Evolutionary conservation across 2,113 vertebrate species (phyloP), one percentile per base, ranked within the genome.

Genomic region (Rhagologus leucostigma): DNA sequence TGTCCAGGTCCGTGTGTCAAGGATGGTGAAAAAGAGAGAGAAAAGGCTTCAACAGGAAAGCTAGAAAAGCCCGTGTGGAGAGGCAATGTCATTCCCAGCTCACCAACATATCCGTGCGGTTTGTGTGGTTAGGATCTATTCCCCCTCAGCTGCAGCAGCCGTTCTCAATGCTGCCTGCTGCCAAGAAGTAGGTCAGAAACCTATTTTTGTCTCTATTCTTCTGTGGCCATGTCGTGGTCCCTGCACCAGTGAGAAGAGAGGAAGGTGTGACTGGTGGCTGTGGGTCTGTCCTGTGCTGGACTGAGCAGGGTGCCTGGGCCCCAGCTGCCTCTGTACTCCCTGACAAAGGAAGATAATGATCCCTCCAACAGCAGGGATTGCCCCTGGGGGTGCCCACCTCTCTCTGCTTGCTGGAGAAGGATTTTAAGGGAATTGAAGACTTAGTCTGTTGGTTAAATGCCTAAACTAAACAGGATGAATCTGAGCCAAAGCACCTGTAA

Each of bases 151-250:
- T 75, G 76, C 14, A 2, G 21, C 79, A 82, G 70, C 65, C 3
- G 0, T 62, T 79, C 42, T n/a, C 27, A 1, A 8, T 29, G 64
- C 69, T 77, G 62, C n/a, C 37, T 56, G 11, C 80, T 74, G 81
- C 47, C 74, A 74, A 81, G 74, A 97, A 93, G 56, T 93, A 89
- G 93, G 73, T 91, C 87, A 89, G 74, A 84, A 94, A 56, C 44
- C 78, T 87, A 60, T 59, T 95, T 93, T 68, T 68, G 69, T 89
- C 42, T 87, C n/a, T 70, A 0, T 60, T 85, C 46, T 76, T 80
- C 74, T 33, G 56, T 52, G 59, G 42, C 30, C 39, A 16, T 9
- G 2, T 9, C 0, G 0, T 1, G 1, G 32, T 84, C 18, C 46
- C 39, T 50, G 39, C 8, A 3, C 1, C 27, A 3, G 4, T 14